Conservation (phyloP, 2,888 invertebrate genomes). For the Erebia aethiops region DNA sequence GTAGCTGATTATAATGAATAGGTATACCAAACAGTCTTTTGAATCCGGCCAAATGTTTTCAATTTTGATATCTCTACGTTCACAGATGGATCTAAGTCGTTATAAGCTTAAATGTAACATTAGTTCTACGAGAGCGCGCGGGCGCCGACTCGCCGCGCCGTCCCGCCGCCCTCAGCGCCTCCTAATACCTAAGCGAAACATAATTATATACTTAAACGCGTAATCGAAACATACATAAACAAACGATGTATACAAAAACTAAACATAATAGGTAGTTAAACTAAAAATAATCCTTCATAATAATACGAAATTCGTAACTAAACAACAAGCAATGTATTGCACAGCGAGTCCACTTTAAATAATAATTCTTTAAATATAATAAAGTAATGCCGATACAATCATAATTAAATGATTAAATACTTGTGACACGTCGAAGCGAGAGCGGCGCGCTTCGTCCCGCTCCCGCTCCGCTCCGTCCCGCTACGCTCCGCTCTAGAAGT, state of each 20-base stretch:
- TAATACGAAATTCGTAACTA: slow-evolving; percentile 73
- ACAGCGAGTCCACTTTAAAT: slow-evolving; percentile 79
- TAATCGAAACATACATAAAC: slow-evolving; percentile 59
- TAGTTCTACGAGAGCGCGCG: slow-evolving; percentile 53
- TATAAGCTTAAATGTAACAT: slow-evolving; percentile 63
- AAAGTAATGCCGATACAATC: slow-evolving; percentile 63
- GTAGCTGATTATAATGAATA: slow-evolving; percentile 76
- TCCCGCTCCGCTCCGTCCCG: slow-evolving; percentile 15
- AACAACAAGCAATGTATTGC: slow-evolving; percentile 81
- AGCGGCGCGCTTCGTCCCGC: slow-evolving; percentile 20
- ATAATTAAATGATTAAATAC: slow-evolving; percentile 42
- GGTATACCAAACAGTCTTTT: slow-evolving; percentile 88
- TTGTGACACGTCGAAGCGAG: slow-evolving; percentile 25
- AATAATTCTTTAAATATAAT: slow-evolving; percentile 65
- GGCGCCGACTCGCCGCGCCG: slow-evolving; percentile 24
- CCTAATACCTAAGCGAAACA: slow-evolving; percentile 38
- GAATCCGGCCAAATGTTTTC: slow-evolving; percentile 86
- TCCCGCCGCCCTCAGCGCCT: slow-evolving; percentile 25
- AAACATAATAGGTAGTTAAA: slow-evolving; percentile 48
- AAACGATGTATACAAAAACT: slow-evolving; percentile 54
- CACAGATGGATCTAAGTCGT: slow-evolving; percentile 72
- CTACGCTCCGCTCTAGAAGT: slow-evolving; percentile 57
- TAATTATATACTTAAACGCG: slow-evolving; percentile 46
- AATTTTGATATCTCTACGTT: slow-evolving; percentile 78
- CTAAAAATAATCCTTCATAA: slow-evolving; percentile 59